A percentile compares a stretch with the other conserved stretches of the same genome.
These are phyloP conservation scores for Caenorhabditis zanzibari DNA, from an alignment of 2,888 invertebrate genomes.

Conservation along the genomic window DNA sequence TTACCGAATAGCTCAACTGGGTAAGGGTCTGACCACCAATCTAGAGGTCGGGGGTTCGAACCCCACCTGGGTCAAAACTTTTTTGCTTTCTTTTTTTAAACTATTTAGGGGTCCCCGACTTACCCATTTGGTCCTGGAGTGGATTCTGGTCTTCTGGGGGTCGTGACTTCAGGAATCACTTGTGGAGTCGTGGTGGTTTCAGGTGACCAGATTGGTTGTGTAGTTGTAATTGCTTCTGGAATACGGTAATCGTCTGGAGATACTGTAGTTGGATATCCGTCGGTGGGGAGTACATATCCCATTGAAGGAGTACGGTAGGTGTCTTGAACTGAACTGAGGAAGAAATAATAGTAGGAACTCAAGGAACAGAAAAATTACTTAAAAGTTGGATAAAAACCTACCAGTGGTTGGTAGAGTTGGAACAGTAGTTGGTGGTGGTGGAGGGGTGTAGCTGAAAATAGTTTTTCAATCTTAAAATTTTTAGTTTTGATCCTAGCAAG, in stretches of 20 bases:
- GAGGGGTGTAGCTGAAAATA: slow-evolving; percentile 18
- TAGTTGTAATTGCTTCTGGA: slow-evolving; percentile 5
- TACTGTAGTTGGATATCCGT: slow-evolving; percentile 5
- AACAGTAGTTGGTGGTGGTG: no score
- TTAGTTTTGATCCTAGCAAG: no score
- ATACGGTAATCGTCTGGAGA: neutral
- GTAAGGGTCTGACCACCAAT: neutral
- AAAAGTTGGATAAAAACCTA: no score
- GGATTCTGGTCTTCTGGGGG: no score
- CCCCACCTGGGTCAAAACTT: no score
- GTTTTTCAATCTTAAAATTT: neutral
- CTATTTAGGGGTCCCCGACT: no score
- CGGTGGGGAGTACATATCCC: neutral
- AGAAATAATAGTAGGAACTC: neutral
- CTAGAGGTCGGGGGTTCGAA: neutral
- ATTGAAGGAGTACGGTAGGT: slow-evolving; percentile 1
- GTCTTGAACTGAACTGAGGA: neutral
- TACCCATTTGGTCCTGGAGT: slow-evolving; percentile 1
- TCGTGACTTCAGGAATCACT: neutral
- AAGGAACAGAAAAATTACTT: neutral
- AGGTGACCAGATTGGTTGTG: neutral
- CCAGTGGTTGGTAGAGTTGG: no score
- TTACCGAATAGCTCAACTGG: no score
- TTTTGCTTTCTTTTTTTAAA: no score
- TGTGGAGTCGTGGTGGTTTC: neutral